Evolutionary conservation across 2,797 vertebrate species (phyloP), one percentile per base, ranked within the genome.

Genomic region (Pelochelys cantorii): DNA sequence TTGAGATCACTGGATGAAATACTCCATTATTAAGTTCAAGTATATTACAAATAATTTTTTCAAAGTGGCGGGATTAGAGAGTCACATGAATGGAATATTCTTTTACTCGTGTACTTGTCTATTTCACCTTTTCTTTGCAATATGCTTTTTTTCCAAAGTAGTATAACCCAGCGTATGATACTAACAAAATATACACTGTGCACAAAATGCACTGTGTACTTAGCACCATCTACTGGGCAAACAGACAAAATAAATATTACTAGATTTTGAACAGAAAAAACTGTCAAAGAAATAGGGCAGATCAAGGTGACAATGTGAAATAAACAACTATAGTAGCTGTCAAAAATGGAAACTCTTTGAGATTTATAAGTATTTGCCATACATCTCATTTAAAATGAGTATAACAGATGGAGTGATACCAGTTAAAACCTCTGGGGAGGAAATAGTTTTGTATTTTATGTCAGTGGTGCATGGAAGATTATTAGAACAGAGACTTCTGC

Each of bases 181-280:
- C 1, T 15, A n/a, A 22, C 60, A 31, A n/a, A 86, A 37, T 0
- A 42, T 25, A 37, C 37, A 15, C 5, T 31, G 12, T 0, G 1
- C 6, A 55, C 0, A 1, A 65, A 65, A 81, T 94, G 48, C 25
- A 0, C 2, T 87, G 87, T 84, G 75, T 42, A 22, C 94, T 79
- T 94, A 95, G 96, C 87, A 90, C 96, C 97, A 96, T 25, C 96
- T 97, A 87, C 93, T 85, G 96, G 93, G 34, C 84, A 12, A n/a
- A 29, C 22, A 77, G 34, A 71, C 68, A 55, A 83, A 83, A 71
- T 18, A 81, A 79, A 20, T 82, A 5, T 7, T 31, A 59, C 12
- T 11, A 80, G 22, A 54, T 75, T 20, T 11, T 82, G 29, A 14
- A 74, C 53, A 11, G 18, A 18, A 34, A 80, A 42, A 75, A 31